These are phyloP conservation scores for Archilochus colubris DNA, from an alignment of 2,113 vertebrate species.

Conservation along the genomic window DNA sequence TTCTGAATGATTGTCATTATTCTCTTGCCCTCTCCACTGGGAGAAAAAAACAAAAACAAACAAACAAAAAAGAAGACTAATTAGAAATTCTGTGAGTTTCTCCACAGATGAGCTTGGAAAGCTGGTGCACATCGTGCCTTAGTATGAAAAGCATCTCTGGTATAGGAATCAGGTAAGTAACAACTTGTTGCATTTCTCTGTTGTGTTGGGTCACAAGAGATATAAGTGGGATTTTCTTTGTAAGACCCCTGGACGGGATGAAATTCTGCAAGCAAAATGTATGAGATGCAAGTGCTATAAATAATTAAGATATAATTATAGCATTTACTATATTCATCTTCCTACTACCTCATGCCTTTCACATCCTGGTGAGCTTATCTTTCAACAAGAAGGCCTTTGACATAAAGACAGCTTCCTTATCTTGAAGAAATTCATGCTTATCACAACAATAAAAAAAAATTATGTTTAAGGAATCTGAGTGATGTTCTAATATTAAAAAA, in stretches of 20 bases:
- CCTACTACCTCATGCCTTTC: not conserved
- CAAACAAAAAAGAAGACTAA: not conserved
- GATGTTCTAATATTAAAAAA: not conserved
- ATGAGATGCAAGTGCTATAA: not conserved
- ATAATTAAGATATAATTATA: not conserved
- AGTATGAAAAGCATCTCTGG: not conserved
- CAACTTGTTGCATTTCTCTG: not conserved
- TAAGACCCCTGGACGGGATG: not conserved
- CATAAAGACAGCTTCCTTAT: not conserved
- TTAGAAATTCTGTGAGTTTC: not conserved
- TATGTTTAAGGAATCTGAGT: not conserved
- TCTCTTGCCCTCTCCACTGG: not conserved
- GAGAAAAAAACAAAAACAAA: not conserved
- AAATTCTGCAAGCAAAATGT: not conserved
- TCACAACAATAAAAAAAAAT: not conserved
- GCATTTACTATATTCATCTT: not conserved
- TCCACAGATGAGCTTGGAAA: not conserved
- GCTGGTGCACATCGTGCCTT: not conserved
- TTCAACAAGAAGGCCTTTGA: not conserved
- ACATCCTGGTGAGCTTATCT: not conserved
- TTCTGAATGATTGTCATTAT: not conserved
- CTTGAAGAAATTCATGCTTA: not conserved
- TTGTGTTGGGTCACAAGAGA: not conserved
- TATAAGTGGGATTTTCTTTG: not conserved
- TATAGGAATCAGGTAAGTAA: not conserved